Evolutionary conservation across 2,113 vertebrate species (phyloP), one percentile per base, ranked within the genome.

Genomic region (Arizona elegans): DNA sequence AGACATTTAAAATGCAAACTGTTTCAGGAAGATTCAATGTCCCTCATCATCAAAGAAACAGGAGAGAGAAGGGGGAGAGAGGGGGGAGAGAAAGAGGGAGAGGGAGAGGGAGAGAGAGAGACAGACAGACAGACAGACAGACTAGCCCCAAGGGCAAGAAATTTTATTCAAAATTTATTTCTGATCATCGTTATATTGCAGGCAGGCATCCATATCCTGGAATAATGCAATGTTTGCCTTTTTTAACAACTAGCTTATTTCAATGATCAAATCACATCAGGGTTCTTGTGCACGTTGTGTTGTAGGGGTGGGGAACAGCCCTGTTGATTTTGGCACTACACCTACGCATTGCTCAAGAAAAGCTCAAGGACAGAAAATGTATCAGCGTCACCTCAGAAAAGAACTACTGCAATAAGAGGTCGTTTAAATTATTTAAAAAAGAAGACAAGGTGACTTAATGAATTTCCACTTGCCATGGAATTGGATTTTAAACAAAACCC

Each of bases 121-220:
- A 55, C 13, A 23, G 47, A 38, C 17, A 12, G 33, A 33, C 29
- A 24, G n/a, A 21, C 24, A 26, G 24, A 24, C 26, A 38, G 53
- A 52, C 38, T 38, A 59, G 89, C 86, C 56, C 0, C 19, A 1
- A 88, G n/a, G 0, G n/a, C 90, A 90, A 94, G 21, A 24, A 94
- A 93, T 54, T 19, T 26, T 29, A 86, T 81, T 62, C 1, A 89
- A 89, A 92, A 94, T 90, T 90, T 92, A 65, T 92, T 94, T 3
- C 26, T 21, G 59, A 92, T 75, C 55, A 55, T 50, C 53, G 75
- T 89, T 23, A 56, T 17, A 65, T 13, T 55, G 62, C 53, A 54
- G 53, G 38, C 52, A 85, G 12, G n/a, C 26, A 87, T 55, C 75
- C 75, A 43, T 81, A 81, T n/a, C 53, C 19, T 8, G 91, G 87